Base-by-base conservation (phyloP, 2,797 vertebrate species). In the Anniella stebbinsi region DNA sequence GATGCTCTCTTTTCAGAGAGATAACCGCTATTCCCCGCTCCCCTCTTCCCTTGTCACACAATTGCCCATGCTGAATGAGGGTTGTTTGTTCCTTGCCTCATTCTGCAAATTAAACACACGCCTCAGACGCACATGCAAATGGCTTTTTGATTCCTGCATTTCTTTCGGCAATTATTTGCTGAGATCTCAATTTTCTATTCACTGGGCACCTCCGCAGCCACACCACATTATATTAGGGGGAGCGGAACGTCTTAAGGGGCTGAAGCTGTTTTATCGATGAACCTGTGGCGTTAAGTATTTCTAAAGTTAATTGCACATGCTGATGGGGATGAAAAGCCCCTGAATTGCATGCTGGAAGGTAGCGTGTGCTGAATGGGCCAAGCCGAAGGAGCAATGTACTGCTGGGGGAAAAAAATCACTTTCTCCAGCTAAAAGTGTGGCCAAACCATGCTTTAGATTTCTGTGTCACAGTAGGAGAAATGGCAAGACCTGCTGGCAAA, bases 81-180 rank as follows among this genome's bases (percentile, higher is more conserved):
- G 51, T 2, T 80, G 30, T 2, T 23, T 7, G 7, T 21, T 30
- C n/a, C 30, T 21, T 57, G 33, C n/a, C 30, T n/a, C 6, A 7
- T 57, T 21, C 30, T 23, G 60, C 60, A 63, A 63, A 63, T 63
- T 63, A 63, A 23, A 63, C 60, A 23, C 60, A 63, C 60, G 21
- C 60, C 18, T 17, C 18, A 18, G 2, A 63, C 12, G 13, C 54
- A 57, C 54, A 57, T 12, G 15, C 54, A 57, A 13, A 54, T 11
- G 10, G 30, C 15, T 11, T 15, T 21, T n/a, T 36, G 15, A 63
- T 63, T 21, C 30, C 30, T 13, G 1, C 30, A 45, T 8, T 18
- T 87, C 88, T 91, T 70, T 69, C 84, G 30, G 30, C 63, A 88
- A 90, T 86, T 66, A 76, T 41, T 76, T 72, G 12, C 28, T 33